Evolutionary conservation across 2,113 vertebrate genomes (phyloP).

Genomic region (Bubo bubo): DNA sequence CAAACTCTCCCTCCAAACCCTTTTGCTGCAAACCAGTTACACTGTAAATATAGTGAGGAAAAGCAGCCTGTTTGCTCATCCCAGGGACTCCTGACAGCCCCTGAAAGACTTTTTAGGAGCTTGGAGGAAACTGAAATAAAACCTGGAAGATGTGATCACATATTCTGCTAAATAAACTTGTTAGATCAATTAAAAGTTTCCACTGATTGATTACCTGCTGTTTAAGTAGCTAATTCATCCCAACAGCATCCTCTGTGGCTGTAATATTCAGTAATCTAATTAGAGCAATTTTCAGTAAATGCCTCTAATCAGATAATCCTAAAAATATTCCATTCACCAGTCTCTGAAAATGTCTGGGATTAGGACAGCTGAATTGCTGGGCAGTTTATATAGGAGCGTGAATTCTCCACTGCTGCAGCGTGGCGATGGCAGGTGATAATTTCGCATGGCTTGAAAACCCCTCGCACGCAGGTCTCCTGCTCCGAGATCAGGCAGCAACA

Average conservation of each 20-base stretch:
- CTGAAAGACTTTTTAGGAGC: background rate
- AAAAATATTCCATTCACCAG: background rate
- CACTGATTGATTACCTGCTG: background rate
- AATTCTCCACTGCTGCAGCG: background rate
- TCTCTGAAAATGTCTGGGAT: background rate
- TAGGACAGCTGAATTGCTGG: background rate
- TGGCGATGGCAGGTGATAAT: background rate
- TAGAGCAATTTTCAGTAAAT: slow-evolving; percentile 35
- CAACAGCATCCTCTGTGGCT: slow-evolving; percentile 5
- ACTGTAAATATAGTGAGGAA: background rate
- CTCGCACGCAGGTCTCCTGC: fast-evolving
- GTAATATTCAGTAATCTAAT: background rate
- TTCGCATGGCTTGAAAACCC: background rate
- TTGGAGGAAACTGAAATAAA: background rate
- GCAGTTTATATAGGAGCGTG: background rate
- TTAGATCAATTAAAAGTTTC: slow-evolving; percentile 27
- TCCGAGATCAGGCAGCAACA: fast-evolving
- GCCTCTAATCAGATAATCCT: slow-evolving; percentile 3
- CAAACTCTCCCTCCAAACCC: background rate
- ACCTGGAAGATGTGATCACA: background rate
- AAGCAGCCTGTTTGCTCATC: background rate
- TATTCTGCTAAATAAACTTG: background rate
- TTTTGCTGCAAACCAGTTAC: background rate
- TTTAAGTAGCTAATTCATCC: slow-evolving; percentile 42
- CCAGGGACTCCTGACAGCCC: background rate